These are phyloP conservation scores for Bombus confusus DNA, from an alignment of 1,140 invertebrate genomes.

Conservation along the genomic window DNA sequence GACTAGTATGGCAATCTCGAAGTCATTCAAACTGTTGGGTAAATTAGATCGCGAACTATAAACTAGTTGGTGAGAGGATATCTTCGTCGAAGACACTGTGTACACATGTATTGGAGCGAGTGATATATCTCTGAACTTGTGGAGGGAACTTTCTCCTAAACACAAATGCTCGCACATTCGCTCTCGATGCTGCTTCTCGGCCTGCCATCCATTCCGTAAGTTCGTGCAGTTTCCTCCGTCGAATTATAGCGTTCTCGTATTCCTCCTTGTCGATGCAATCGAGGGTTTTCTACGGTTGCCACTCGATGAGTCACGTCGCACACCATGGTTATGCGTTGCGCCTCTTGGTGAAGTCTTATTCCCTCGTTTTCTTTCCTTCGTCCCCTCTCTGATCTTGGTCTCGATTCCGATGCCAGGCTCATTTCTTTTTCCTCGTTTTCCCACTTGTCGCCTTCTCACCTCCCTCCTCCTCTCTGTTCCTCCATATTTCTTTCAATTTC, in stretches of 20 bases:
- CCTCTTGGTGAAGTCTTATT: constrained; percentile 34
- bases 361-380: constrained; percentile 13
- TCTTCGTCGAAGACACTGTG: not conserved
- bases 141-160: constrained; percentile 31
- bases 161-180: constrained; percentile 12
- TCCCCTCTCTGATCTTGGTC: not conserved
- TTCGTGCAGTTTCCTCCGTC: constrained; percentile 33
- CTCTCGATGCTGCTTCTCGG: constrained; percentile 34
- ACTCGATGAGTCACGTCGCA: constrained; percentile 65
- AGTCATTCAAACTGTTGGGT: not conserved
- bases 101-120: not conserved
- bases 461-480: not conserved
- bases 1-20: not conserved
- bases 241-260: constrained; percentile 20
- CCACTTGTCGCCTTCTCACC: not conserved
- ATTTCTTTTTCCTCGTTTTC: not conserved
- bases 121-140: not conserved
- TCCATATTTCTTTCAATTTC: constrained; percentile 17
- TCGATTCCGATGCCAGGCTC: not conserved
- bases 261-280: constrained; percentile 56
- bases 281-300: constrained; percentile 61
- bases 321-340: constrained; percentile 15
- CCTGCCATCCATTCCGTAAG: constrained; percentile 13
- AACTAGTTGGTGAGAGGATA: not conserved
- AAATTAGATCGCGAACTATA: constrained; percentile 18